These are phyloP conservation scores for Pseudolaguvia tuberculata DNA, from an alignment of 2,113 vertebrate species.

Conservation along the genomic window DNA sequence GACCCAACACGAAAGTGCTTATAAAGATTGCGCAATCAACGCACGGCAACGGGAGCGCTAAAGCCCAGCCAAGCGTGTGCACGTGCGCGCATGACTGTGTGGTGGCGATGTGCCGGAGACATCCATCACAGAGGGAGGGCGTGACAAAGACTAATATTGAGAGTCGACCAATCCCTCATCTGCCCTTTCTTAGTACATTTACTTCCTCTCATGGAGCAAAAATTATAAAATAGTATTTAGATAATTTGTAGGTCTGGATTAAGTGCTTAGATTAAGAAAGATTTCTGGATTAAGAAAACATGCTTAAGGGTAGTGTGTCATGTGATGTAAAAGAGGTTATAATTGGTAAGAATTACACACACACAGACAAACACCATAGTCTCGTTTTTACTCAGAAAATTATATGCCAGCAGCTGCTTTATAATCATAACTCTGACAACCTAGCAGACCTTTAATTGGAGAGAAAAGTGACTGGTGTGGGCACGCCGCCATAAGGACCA, in stretches of 20 bases:
- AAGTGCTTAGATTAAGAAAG: too few relatives aligned
- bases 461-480: constrained; percentile 23
- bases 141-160: constrained; percentile 38
- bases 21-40: too few relatives aligned
- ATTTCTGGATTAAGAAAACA: background rate
- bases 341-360: constrained; percentile 12
- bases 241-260: constrained; percentile 37
- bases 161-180: constrained; percentile 30
- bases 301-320: constrained; percentile 24
- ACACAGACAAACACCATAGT: background rate
- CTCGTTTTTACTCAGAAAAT: constrained; percentile 17
- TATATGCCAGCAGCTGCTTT: constrained; percentile 38
- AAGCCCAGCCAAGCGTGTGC: too few relatives aligned
- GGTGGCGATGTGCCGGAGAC: constrained; percentile 26
- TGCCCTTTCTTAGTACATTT: constrained; percentile 18
- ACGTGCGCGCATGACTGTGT: too few relatives aligned
- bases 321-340: constrained; percentile 26
- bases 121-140: too few relatives aligned
- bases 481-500: constrained; percentile 1
- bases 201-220: constrained; percentile 7
- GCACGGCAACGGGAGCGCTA: too few relatives aligned
- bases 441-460: constrained; percentile 38
- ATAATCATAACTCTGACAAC: constrained; percentile 42
- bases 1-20: too few relatives aligned
- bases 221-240: constrained; percentile 24